Conservation (phyloP, 2,797 vertebrate genomes). For the Synaphobranchus kaupii region DNA sequence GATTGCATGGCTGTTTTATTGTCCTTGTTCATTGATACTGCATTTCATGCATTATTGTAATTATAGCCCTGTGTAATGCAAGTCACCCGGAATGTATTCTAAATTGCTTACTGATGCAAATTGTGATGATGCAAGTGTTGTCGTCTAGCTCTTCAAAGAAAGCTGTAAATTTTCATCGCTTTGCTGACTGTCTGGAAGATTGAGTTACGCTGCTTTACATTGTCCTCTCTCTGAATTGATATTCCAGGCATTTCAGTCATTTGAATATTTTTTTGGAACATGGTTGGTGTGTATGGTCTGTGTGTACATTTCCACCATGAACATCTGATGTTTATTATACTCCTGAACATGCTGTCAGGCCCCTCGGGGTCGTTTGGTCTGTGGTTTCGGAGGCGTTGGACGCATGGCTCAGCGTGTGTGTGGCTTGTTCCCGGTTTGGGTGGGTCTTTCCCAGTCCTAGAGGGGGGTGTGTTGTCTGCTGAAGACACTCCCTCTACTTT, state of each 20-base stretch:
- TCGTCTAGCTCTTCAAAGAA: conserved; percentile 18
- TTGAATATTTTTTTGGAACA: conserved; percentile 56
- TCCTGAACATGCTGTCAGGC: conserved; percentile 63
- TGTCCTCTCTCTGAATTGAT: conserved; percentile 26
- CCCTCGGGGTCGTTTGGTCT: conserved; percentile 69
- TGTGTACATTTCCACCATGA: conserved; percentile 73
- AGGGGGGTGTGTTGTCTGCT: conserved; percentile 15
- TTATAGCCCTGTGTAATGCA: not conserved
- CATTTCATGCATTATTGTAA: not conserved
- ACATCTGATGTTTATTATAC: conserved; percentile 81
- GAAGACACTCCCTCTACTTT: conserved; percentile 16
- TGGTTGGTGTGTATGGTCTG: conserved; percentile 65
- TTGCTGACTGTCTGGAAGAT: conserved; percentile 15
- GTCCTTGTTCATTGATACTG: not conserved
- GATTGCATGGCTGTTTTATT: not conserved
- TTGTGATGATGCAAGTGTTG: not conserved
- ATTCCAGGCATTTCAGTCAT: conserved; percentile 24
- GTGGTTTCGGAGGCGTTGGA: conserved; percentile 66
- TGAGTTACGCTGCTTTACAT: conserved; percentile 12
- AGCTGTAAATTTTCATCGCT: not conserved
- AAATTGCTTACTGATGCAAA: not conserved
- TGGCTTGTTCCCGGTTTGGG: conserved; percentile 40
- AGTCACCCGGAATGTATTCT: not conserved
- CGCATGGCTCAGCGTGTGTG: conserved; percentile 54
- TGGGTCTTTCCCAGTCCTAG: conserved; percentile 22